Conservation (phyloP, 2,888 invertebrate species). For the Fragum fragum region DNA sequence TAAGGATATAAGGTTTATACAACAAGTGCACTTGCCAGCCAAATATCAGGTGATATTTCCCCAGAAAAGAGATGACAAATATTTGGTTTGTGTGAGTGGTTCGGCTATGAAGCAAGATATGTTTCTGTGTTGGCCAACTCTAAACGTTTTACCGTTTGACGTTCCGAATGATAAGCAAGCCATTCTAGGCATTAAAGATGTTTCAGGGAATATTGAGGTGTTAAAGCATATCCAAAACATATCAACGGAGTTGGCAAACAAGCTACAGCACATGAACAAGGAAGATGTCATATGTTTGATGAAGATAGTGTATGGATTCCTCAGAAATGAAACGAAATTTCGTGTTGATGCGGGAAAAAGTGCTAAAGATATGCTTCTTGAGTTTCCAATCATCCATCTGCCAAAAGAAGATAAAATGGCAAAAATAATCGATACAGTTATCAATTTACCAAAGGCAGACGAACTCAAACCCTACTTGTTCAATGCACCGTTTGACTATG, state of each 20-base stretch:
- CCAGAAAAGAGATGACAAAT: background rate
- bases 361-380: background rate
- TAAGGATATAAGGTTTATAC: background rate
- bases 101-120: slow-evolving; percentile 15
- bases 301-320: background rate
- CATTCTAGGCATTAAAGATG: slow-evolving; percentile 37
- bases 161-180: background rate
- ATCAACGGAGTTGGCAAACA: slow-evolving; percentile 26
- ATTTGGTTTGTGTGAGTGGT: background rate
- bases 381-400: slow-evolving; percentile 18
- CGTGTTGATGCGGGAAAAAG: background rate
- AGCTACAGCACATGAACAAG: background rate
- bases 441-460: slow-evolving; percentile 16
- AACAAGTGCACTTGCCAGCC: background rate
- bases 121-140: slow-evolving; percentile 49
- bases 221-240: slow-evolving; percentile 56
- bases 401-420: slow-evolving; percentile 30
- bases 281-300: background rate
- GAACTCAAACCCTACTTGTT: slow-evolving; percentile 56
- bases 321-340: background rate
- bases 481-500: slow-evolving; percentile 42
- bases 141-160: slow-evolving; percentile 42
- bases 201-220: slow-evolving; percentile 41
- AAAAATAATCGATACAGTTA: slow-evolving; percentile 27
- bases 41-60: background rate